These are phyloP conservation scores for Drosophila siamana DNA, from an alignment of 2,888 invertebrate genomes.

Conservation along the genomic window DNA sequence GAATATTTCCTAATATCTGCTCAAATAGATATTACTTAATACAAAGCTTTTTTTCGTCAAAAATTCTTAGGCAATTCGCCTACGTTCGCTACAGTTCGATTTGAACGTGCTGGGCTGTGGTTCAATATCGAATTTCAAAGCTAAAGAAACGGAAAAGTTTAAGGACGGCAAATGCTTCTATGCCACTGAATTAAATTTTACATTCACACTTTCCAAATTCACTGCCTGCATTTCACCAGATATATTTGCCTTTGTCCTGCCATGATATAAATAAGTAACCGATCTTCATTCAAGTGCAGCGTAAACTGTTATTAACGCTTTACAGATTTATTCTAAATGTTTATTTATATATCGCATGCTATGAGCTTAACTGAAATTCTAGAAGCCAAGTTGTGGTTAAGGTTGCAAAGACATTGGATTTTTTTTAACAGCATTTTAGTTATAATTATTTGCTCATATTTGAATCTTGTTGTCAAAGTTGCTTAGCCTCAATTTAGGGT, in stretches of 20 bases:
- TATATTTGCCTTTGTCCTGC: neutral
- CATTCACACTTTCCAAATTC: neutral
- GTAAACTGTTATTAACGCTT: neutral
- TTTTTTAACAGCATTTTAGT: slow-evolving; percentile 18
- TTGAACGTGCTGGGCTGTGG: slow-evolving; percentile 30
- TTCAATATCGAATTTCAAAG: slow-evolving; percentile 63
- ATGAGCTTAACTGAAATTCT: slow-evolving; percentile 60
- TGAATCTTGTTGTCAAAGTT: slow-evolving; percentile 44
- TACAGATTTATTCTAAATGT: slow-evolving; percentile 1
- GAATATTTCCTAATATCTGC: slow-evolving; percentile 57
- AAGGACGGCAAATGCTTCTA: neutral
- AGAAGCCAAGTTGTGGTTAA: slow-evolving; percentile 67
- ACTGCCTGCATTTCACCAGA: neutral
- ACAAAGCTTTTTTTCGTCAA: slow-evolving; percentile 58
- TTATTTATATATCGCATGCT: slow-evolving; percentile 39
- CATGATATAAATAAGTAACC: neutral
- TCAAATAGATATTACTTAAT: slow-evolving; percentile 72
- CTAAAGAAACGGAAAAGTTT: neutral
- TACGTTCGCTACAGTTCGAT: slow-evolving; percentile 41
- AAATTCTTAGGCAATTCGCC: slow-evolving; percentile 33
- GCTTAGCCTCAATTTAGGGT: slow-evolving; percentile 70
- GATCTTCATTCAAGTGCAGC: neutral
- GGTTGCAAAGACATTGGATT: slow-evolving; percentile 56
- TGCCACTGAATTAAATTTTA: neutral
- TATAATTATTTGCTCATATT: slow-evolving; percentile 26